Conservation (phyloP, 2,113 vertebrate species). For the Tamias sibiricus region DNA sequence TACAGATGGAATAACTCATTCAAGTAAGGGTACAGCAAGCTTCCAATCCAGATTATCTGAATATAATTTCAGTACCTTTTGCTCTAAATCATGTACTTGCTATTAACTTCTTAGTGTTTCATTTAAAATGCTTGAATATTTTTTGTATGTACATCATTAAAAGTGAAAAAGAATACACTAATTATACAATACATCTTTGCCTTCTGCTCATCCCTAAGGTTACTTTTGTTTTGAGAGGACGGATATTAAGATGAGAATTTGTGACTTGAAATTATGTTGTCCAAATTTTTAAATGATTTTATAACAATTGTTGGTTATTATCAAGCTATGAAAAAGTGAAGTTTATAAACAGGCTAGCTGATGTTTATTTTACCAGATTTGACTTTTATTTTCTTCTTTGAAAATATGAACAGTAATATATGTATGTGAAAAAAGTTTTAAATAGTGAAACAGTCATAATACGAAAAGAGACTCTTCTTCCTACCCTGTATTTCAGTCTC, state of each 20-base stretch:
- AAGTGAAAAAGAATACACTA: background rate
- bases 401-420: background rate
- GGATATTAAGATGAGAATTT: background rate
- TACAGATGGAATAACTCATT: background rate
- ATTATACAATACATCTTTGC: conserved; percentile 30
- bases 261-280: background rate
- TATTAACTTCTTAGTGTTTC: conserved; percentile 32
- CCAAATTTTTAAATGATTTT: background rate
- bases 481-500: background rate
- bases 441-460: background rate
- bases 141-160: conserved; percentile 45
- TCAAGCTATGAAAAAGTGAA: background rate
- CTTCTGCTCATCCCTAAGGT: background rate
- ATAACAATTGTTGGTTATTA: background rate
- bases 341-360: background rate
- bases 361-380: conserved; percentile 6
- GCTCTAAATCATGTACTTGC: conserved; percentile 65
- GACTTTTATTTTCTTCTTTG: background rate
- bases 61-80: conserved; percentile 57
- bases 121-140: conserved; percentile 64
- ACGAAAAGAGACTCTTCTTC: background rate
- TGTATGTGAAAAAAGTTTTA: background rate
- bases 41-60: conserved; percentile 30
- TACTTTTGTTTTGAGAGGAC: background rate
- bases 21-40: background rate